Percentiles rank a stretch among this genome's conserved stretches.
phyloP scores from a whole-genome alignment of 2,888 invertebrate species.

The Sialis lutaria region DNA sequence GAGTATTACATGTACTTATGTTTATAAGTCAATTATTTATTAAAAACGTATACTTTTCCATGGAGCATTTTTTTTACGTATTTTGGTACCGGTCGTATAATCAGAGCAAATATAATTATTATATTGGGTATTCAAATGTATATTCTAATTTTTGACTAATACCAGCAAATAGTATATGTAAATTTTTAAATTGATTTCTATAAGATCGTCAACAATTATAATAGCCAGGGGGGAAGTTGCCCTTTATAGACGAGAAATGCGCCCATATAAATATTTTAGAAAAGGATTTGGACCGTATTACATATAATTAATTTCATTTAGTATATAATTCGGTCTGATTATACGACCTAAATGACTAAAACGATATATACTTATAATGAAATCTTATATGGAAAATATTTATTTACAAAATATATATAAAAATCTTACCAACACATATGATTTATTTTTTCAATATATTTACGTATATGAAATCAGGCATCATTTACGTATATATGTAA shows the following conservation, averaged over 20 bases:
- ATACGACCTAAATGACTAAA: no score
- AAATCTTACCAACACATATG: background rate
- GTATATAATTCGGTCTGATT: background rate
- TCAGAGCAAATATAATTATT: background rate
- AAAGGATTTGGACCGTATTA: no score
- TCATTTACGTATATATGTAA: background rate
- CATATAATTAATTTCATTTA: no score
- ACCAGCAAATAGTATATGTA: background rate
- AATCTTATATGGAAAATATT: background rate
- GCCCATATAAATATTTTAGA: no score
- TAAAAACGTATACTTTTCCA: constrained; percentile 16
- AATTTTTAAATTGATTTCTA: background rate
- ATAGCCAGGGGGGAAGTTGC: no score
- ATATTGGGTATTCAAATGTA: background rate
- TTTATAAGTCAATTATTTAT: constrained; percentile 1
- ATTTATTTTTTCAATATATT: background rate
- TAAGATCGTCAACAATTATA: no score
- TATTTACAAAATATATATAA: background rate
- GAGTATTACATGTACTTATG: constrained; percentile 2
- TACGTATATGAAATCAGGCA: background rate
- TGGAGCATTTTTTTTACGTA: constrained; percentile 9
- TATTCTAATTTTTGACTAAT: background rate
- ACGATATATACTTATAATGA: no score
- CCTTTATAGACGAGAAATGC: no score
- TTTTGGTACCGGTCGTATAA: constrained; percentile 3